phyloP scores from a whole-genome alignment of 2,888 invertebrate species.

The Ommatoiulus sabulosus region DNA sequence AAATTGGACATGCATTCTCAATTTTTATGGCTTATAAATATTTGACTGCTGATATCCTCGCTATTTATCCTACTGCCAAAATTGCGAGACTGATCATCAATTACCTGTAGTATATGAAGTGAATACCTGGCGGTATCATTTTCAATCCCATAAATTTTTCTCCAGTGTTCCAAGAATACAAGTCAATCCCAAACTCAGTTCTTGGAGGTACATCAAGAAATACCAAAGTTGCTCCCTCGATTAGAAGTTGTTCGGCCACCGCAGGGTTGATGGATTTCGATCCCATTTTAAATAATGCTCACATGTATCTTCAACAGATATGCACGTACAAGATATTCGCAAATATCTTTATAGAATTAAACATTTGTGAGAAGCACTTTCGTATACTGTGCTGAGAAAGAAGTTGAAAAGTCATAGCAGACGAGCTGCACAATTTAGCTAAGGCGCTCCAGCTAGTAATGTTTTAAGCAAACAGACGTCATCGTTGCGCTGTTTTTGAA shows the following conservation, averaged over 20 bases:
- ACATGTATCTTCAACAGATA: too few species aligned
- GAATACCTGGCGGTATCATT: conserved; percentile 98
- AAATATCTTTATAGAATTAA: too few species aligned
- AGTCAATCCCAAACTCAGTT: conserved; percentile 97
- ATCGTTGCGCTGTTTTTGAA: neutral
- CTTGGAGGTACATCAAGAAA: conserved; percentile 87
- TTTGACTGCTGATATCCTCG: too few species aligned
- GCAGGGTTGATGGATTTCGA: conserved; percentile 76
- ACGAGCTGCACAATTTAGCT: neutral
- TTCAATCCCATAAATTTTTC: conserved; percentile 95
- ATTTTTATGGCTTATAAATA: too few species aligned
- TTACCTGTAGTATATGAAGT: conserved; percentile 90
- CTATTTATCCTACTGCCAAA: too few species aligned
- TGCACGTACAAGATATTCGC: too few species aligned
- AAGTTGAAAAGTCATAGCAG: neutral
- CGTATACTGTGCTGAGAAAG: too few species aligned
- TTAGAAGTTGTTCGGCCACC: conserved; percentile 79
- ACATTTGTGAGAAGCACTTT: too few species aligned
- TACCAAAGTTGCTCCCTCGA: conserved; percentile 85
- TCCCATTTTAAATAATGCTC: neutral
- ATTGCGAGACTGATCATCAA: too few species aligned
- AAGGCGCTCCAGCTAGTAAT: neutral
- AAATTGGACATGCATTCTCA: too few species aligned
- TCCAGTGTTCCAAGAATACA: conserved; percentile 89
- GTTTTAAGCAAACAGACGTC: neutral